These are phyloP conservation scores for Penelope pileata DNA, from an alignment of 2,113 vertebrate genomes.

Conservation along the genomic window DNA sequence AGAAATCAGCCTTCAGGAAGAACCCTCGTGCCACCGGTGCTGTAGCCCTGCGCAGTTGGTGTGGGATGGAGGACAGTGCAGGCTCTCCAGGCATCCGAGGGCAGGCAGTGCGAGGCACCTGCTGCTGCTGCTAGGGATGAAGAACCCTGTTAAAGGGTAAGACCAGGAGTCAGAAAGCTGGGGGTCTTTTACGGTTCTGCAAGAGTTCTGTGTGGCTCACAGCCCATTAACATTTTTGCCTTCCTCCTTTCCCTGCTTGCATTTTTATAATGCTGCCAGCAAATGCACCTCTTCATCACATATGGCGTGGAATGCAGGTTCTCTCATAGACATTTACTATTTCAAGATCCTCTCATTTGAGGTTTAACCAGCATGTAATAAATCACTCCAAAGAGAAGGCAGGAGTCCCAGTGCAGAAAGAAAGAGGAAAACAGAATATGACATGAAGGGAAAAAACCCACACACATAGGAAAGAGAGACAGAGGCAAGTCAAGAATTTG, in stretches of 20 bases:
- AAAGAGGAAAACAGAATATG: not conserved
- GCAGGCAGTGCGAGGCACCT: not conserved
- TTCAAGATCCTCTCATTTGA: not conserved
- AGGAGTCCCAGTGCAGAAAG: not conserved
- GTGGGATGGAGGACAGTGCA: not conserved
- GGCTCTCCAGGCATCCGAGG: not conserved
- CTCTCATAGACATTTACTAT: not conserved
- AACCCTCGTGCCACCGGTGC: rapidly evolving
- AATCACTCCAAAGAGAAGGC: not conserved
- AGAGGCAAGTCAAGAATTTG: not conserved
- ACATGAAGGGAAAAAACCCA: not conserved
- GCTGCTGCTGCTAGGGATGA: not conserved
- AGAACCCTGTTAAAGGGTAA: not conserved
- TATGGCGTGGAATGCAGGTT: not conserved
- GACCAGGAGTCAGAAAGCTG: not conserved
- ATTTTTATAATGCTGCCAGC: not conserved
- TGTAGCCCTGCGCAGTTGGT: not conserved
- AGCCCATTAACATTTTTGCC: not conserved
- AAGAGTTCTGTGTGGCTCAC: not conserved
- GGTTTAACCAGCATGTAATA: not conserved
- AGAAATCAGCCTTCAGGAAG: not conserved
- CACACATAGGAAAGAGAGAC: not conserved
- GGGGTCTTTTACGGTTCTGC: not conserved
- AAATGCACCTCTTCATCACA: not conserved
- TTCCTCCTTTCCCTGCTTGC: not conserved